Evolutionary conservation across 2,888 invertebrate species (phyloP).

Genomic region (Archips xylosteana): DNA sequence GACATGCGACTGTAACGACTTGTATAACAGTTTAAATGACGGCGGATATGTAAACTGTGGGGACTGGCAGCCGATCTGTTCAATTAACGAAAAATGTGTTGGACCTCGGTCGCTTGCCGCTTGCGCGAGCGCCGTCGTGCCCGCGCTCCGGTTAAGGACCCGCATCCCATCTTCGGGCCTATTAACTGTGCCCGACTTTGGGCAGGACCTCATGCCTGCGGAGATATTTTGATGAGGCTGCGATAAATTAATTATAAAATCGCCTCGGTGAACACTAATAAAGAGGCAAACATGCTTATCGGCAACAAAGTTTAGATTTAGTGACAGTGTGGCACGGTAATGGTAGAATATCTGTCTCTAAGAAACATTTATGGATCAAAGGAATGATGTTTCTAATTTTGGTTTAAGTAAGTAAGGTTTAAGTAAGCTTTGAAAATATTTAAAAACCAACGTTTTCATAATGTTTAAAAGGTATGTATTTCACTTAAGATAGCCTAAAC

Average conservation of each 20-base stretch:
- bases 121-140: conserved; percentile 32
- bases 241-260: conserved; percentile 78
- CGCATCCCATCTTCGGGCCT: conserved; percentile 44
- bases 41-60: conserved; percentile 50
- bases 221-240: conserved; percentile 77
- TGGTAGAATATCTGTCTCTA: conserved; percentile 3
- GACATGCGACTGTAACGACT: conserved; percentile 53
- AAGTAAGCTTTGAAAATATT: neutral
- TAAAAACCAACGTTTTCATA: neutral
- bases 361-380: conserved; percentile 9
- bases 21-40: conserved; percentile 49
- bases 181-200: conserved; percentile 53
- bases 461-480: neutral
- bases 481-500: neutral
- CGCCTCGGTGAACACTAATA: conserved; percentile 61
- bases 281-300: conserved; percentile 70
- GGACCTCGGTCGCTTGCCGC: conserved; percentile 32
- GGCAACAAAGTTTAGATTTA: conserved; percentile 60
- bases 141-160: conserved; percentile 48
- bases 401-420: neutral
- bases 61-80: conserved; percentile 37
- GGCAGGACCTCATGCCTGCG: conserved; percentile 68
- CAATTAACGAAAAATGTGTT: conserved; percentile 51
- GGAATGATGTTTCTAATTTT: conserved; percentile 11
- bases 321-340: conserved; percentile 25